Percentiles rank a stretch among this genome's conserved stretches.
These are phyloP conservation scores for Eupelmus urozonus DNA, from an alignment of 2,888 invertebrate genomes.

Conservation along the genomic window DNA sequence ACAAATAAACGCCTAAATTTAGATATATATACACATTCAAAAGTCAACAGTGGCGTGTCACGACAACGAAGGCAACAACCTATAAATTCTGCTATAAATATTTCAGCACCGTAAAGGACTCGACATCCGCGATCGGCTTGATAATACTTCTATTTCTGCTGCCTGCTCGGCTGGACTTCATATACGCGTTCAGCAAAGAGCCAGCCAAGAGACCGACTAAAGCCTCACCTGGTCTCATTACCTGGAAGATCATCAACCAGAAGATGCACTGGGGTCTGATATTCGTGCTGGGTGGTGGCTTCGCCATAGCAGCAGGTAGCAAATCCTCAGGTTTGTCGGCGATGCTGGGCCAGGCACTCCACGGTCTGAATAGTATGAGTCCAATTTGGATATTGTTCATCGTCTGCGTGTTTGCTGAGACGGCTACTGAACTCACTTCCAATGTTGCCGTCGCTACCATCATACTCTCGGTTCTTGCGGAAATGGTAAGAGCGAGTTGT, in stretches of 20 bases:
- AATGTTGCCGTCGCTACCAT: slow-evolving; percentile 95
- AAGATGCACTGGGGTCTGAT: slow-evolving; percentile 95
- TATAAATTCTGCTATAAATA: neutral
- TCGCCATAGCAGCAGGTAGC: slow-evolving; percentile 93
- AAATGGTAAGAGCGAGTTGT: slow-evolving; percentile 82
- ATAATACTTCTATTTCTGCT: slow-evolving; percentile 90
- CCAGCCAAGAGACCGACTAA: slow-evolving; percentile 80
- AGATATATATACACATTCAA: neutral
- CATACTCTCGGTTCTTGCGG: slow-evolving; percentile 89
- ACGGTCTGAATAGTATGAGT: slow-evolving; percentile 82
- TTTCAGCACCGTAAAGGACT: slow-evolving; percentile 85
- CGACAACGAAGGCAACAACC: neutral
- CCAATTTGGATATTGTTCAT: slow-evolving; percentile 85
- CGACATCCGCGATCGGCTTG: slow-evolving; percentile 90
- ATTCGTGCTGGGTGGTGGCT: slow-evolving; percentile 92
- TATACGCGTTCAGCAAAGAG: slow-evolving; percentile 82
- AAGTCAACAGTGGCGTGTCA: no score
- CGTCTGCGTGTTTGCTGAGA: slow-evolving; percentile 87
- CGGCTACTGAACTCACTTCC: slow-evolving; percentile 92
- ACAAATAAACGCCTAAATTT: neutral
- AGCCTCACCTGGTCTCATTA: slow-evolving; percentile 85
- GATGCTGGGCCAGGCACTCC: slow-evolving; percentile 86
- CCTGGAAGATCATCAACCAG: slow-evolving; percentile 90
- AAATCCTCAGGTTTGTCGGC: slow-evolving; percentile 87
- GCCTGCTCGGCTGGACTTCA: slow-evolving; percentile 87